A percentile compares a stretch with the other conserved stretches of the same genome.
Evolutionary conservation across 2,113 vertebrate species (phyloP).

Genomic region (Pardalotus punctatus): DNA sequence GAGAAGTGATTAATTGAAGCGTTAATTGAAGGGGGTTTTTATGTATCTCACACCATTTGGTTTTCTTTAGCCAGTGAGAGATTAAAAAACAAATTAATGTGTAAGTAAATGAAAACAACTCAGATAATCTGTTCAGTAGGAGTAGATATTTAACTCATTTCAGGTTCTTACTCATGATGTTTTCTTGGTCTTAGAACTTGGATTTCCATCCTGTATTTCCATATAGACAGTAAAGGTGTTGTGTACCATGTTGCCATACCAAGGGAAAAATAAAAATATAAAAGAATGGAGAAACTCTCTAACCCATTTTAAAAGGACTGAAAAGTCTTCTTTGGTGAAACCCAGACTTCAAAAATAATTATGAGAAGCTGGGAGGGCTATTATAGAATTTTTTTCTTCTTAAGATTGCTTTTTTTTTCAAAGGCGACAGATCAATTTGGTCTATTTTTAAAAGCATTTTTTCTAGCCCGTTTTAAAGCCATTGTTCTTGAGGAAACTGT

Average conservation of each 20-base stretch:
- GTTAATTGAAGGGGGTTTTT: background rate
- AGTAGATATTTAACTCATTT: background rate
- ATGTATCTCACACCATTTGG: background rate
- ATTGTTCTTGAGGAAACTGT: background rate
- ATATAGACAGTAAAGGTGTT: background rate
- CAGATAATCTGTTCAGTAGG: background rate
- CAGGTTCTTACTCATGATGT: background rate
- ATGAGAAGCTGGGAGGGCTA: background rate
- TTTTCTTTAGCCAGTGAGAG: background rate
- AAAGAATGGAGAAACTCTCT: background rate
- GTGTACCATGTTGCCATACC: background rate
- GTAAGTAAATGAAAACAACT: background rate
- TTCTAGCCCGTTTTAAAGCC: background rate
- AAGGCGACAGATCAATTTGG: background rate
- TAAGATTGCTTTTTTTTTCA: background rate
- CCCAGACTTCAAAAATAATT: background rate
- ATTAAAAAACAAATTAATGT: background rate
- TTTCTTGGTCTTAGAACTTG: background rate
- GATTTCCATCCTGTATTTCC: background rate
- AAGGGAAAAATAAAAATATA: background rate
- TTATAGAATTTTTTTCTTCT: background rate
- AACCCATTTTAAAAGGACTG: background rate
- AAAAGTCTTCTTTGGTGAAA: background rate
- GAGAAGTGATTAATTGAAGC: background rate
- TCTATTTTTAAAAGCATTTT: slow-evolving; percentile 6